Percentiles rank a stretch among this genome's conserved stretches.
These are phyloP conservation scores for Leptosomus discolor DNA, from an alignment of 2,113 vertebrate genomes.

Conservation along the genomic window DNA sequence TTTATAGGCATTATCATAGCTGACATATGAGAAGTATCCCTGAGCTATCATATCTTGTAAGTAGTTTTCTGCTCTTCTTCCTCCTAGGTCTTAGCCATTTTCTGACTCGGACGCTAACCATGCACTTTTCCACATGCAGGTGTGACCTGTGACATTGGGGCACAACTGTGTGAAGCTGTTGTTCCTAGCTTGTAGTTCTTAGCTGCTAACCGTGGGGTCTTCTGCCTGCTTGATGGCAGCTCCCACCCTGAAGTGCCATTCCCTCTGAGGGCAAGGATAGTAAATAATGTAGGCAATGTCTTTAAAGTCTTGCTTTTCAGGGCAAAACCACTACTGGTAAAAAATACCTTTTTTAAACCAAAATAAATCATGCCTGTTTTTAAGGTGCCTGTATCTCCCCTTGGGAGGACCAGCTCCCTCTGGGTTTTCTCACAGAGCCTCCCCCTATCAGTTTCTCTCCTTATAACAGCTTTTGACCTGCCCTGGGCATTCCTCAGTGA, in stretches of 20 bases:
- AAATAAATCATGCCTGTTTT: not conserved
- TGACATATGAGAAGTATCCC: not conserved
- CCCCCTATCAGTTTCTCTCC: not conserved
- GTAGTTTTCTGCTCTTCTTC: not conserved
- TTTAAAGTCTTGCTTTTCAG: not conserved
- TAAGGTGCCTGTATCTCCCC: not conserved
- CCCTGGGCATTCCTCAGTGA: not conserved
- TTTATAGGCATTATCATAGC: not conserved
- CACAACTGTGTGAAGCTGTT: not conserved
- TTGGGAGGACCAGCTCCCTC: not conserved
- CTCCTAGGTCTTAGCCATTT: not conserved
- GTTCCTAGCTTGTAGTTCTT: not conserved
- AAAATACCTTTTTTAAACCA: not conserved
- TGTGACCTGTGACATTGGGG: not conserved
- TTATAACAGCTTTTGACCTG: not conserved
- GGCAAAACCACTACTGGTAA: not conserved
- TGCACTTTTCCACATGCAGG: accelerated
- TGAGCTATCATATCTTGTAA: not conserved
- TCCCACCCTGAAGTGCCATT: not conserved
- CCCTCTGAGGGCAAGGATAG: not conserved
- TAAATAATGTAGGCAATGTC: not conserved
- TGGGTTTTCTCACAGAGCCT: not conserved
- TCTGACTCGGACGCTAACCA: not conserved
- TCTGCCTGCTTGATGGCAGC: not conserved
- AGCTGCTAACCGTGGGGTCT: not conserved